Percentiles rank a stretch among this genome's conserved stretches.
Conservation (phyloP, 2,797 vertebrate genomes). For the Mico argentatus region DNA sequence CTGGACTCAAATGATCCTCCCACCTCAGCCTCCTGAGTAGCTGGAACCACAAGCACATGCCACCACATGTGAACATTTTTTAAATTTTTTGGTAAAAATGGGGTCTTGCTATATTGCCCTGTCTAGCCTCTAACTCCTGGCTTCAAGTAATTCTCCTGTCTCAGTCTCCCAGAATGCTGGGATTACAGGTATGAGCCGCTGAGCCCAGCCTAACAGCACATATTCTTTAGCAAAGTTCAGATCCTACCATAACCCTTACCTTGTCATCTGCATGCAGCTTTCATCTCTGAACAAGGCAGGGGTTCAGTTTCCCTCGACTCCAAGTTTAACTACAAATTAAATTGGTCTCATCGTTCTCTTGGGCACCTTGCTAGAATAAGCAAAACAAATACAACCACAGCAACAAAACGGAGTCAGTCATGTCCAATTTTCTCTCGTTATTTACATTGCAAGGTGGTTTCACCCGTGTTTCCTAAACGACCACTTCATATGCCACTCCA, state of each 20-base stretch:
- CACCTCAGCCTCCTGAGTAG: not conserved
- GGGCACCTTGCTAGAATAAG: not conserved
- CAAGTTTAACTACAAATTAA: not conserved
- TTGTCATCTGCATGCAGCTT: not conserved
- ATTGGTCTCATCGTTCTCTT: not conserved
- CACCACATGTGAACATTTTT: not conserved
- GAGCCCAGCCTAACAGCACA: not conserved
- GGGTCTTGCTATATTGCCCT: not conserved
- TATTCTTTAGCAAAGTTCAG: not conserved
- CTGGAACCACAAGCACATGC: not conserved
- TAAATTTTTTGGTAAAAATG: not conserved
- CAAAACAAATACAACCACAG: not conserved
- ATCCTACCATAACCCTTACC: not conserved
- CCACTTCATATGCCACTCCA: not conserved
- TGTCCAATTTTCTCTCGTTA: not conserved
- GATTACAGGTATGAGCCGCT: not conserved
- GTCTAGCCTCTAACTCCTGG: not conserved
- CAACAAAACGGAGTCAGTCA: not conserved
- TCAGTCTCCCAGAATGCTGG: not conserved
- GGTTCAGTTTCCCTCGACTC: not conserved
- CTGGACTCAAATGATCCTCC: not conserved
- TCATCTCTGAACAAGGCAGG: not conserved
- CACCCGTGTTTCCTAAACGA: not conserved
- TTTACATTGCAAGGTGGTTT: not conserved
- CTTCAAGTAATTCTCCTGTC: not conserved